Percentiles rank a stretch among this genome's conserved stretches.
Evolutionary conservation across 2,888 invertebrate species (phyloP).

Genomic region (Zelleria hepariella): DNA sequence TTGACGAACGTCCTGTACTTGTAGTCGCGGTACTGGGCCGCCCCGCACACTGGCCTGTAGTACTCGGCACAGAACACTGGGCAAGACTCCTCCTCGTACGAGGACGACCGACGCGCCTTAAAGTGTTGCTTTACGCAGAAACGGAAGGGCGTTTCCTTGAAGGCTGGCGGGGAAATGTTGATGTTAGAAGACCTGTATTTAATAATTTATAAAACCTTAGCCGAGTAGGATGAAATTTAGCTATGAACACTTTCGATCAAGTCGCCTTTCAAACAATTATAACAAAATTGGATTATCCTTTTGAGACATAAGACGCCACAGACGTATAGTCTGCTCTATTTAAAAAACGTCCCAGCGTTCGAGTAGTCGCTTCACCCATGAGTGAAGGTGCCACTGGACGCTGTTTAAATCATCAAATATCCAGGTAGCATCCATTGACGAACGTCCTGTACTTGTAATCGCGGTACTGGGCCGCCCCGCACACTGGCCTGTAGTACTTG

Average conservation of each 20-base stretch:
- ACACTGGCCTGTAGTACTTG: constrained; percentile 46
- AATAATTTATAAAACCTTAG: too few relatives aligned
- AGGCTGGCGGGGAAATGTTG: not conserved
- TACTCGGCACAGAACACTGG: constrained; percentile 52
- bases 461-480: constrained; percentile 36
- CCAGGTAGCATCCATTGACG: constrained; percentile 47
- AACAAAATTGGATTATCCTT: too few relatives aligned
- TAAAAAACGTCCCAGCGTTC: too few relatives aligned
- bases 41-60: constrained; percentile 52
- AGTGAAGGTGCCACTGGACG: too few relatives aligned
- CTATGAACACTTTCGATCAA: too few relatives aligned
- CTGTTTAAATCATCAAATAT: too few relatives aligned
- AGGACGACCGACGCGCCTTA: not conserved
- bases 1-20: constrained; percentile 45
- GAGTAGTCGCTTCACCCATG: too few relatives aligned
- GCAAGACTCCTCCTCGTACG: constrained; percentile 26
- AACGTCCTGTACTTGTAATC: constrained; percentile 42
- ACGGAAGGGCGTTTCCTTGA: not conserved
- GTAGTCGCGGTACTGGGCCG: constrained; percentile 33
- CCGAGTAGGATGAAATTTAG: too few relatives aligned
- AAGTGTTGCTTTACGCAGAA: not conserved
- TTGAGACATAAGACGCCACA: too few relatives aligned
- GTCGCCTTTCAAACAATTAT: too few relatives aligned
- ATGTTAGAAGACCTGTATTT: not conserved
- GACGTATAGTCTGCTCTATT: too few relatives aligned